Conservation (phyloP, 1,140 invertebrate species). For the Teleogryllus occipitalis region DNA sequence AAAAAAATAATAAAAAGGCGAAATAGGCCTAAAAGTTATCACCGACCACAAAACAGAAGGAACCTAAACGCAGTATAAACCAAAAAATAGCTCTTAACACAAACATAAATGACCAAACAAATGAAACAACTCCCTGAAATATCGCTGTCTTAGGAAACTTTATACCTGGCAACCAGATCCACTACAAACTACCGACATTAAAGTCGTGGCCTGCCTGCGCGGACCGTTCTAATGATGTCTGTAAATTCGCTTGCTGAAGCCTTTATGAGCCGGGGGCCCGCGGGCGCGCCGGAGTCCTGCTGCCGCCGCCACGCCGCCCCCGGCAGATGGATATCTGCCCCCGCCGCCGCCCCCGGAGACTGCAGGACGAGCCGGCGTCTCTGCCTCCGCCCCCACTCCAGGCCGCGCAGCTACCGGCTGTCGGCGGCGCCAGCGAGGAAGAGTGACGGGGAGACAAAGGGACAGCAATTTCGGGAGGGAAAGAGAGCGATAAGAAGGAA, state of each 20-base stretch:
- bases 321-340: neutral
- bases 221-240: slow-evolving; percentile 3
- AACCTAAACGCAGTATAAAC: neutral
- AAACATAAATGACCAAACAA: slow-evolving; percentile 5
- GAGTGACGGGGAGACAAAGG: too few relatives aligned
- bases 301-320: too few relatives aligned
- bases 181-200: neutral
- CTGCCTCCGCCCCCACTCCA: too few relatives aligned
- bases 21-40: neutral
- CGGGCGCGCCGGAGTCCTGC: too few relatives aligned
- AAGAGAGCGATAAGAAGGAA: too few relatives aligned
- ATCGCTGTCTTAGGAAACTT: slow-evolving; percentile 4
- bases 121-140: slow-evolving; percentile 1
- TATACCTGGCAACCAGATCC: neutral
- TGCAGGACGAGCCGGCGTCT: too few relatives aligned
- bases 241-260: neutral
- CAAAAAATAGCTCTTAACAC: slow-evolving; percentile 1
- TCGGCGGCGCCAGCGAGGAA: too few relatives aligned
- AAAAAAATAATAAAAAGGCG: too few relatives aligned
- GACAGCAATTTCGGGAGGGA: too few relatives aligned
- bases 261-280: neutral
- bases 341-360: neutral
- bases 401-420: too few relatives aligned
- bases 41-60: neutral
- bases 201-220: neutral